Percentiles rank a stretch among this genome's conserved stretches.
Conservation (phyloP, 2,113 vertebrate species). For the Oncorhynchus mykiss region DNA sequence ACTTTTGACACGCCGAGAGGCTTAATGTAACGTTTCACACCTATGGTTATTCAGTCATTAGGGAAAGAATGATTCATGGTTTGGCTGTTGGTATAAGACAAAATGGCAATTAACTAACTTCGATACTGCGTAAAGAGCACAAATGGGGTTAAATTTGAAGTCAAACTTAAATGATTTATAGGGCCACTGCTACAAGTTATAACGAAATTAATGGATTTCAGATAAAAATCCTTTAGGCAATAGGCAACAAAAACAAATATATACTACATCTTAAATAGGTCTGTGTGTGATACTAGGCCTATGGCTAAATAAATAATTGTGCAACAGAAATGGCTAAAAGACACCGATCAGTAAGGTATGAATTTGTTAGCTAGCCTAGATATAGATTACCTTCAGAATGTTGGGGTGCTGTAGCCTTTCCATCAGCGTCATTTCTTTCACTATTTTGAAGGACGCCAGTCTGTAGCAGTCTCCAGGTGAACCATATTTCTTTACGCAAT, state of each 20-base stretch:
- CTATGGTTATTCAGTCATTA: conserved; percentile 24
- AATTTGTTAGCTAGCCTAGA: neutral
- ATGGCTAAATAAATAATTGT: neutral
- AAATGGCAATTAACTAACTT: neutral
- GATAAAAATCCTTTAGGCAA: neutral
- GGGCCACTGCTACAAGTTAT: neutral
- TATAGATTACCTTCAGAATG: conserved; percentile 79
- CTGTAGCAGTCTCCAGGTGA: conserved; percentile 80
- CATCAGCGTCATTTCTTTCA: conserved; percentile 89
- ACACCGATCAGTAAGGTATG: neutral
- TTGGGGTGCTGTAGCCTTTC: conserved; percentile 83
- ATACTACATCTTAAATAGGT: neutral
- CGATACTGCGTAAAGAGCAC: neutral
- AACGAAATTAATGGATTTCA: neutral
- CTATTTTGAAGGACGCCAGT: conserved; percentile 84
- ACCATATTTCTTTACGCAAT: conserved; percentile 79
- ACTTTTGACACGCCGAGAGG: conserved; percentile 32
- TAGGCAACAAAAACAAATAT: neutral
- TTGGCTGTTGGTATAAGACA: neutral
- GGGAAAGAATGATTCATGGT: conserved; percentile 12
- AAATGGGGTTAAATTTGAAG: neutral
- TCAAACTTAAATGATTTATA: neutral
- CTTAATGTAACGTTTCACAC: conserved; percentile 29
- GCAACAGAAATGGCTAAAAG: neutral
- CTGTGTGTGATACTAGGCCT: neutral